Evolutionary conservation across 2,113 vertebrate species (phyloP), one percentile per base, ranked within the genome.

Genomic region (Brachyhypopomus gauderio): DNA sequence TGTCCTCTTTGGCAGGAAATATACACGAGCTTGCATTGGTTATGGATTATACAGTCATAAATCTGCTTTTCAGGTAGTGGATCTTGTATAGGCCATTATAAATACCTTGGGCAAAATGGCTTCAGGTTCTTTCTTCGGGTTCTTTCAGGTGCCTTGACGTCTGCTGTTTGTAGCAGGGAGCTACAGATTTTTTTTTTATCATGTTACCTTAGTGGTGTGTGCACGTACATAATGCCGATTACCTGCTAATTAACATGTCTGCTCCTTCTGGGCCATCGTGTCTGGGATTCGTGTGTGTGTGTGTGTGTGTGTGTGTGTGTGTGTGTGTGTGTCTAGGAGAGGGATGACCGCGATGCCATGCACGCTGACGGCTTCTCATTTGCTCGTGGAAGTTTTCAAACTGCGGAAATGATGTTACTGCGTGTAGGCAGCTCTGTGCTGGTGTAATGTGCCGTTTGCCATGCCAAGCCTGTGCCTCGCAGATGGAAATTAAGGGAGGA

Each of bases 381-480:
- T 92, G 91, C 91, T 87, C 88, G 2, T 81, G 82, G 92, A 91
- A 93, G 92, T 94, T 93, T 94, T 92, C 92, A 94, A 93, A 93
- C 92, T 91, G 90, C 85, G 90, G 83, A 90, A 92, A 89, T 90
- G 85, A 94, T 92, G 91, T 93, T 93, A 93, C 93, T 93, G 92
- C 92, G 92, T 90, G 87, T 90, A 90, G 82, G 88, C 91, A 88
- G 90, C 91, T 90, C 90, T 83, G 82, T 77, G 89, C 85, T 88
- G 88, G 91, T 89, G 93, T 94, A 92, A 94, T 93, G 91, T 92
- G 91, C 93, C 91, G 92, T 92, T 93, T 93, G 91, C 91, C 92
- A 93, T 93, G 92, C 93, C 92, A 89, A 88, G 86, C 90, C 91
- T 81, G 91, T 90, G 91, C 90, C 91, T 91, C 80, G 90, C 92